Percentiles rank a stretch among this genome's conserved stretches.
These are phyloP conservation scores for Riptortus pedestris DNA, from an alignment of 1,140 invertebrate species.

Conservation along the genomic window DNA sequence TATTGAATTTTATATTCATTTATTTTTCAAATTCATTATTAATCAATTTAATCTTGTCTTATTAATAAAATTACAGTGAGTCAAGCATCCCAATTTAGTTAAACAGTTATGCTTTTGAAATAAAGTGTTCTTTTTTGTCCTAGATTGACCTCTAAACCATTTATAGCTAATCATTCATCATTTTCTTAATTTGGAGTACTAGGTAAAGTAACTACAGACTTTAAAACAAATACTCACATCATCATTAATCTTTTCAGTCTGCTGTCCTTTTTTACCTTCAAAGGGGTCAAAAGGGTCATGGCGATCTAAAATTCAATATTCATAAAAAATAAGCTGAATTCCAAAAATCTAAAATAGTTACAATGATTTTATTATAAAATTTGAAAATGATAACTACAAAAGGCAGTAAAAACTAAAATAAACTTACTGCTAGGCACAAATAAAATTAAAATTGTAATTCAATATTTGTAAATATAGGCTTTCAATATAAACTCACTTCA, in stretches of 20 bases:
- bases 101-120: too few species aligned
- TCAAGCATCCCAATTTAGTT: too few species aligned
- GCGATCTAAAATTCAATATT: constrained; percentile 16
- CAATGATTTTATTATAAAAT: neutral
- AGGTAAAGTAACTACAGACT: too few species aligned
- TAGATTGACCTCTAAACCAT: too few species aligned
- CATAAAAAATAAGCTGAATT: constrained; percentile 1
- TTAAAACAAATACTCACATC: constrained; percentile 3
- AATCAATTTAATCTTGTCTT: too few species aligned
- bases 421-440: neutral
- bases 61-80: too few species aligned
- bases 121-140: too few species aligned
- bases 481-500: too few species aligned
- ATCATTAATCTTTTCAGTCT: neutral
- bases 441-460: neutral
- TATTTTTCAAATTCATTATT: too few species aligned
- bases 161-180: too few species aligned
- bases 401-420: neutral
- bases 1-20: too few species aligned
- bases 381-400: neutral
- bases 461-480: neutral
- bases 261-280: constrained; percentile 8
- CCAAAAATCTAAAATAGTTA: neutral
- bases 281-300: constrained; percentile 25
- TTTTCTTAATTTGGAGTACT: too few species aligned